These are phyloP conservation scores for Ectropis grisescens DNA, from an alignment of 1,140 invertebrate species.

Conservation along the genomic window DNA sequence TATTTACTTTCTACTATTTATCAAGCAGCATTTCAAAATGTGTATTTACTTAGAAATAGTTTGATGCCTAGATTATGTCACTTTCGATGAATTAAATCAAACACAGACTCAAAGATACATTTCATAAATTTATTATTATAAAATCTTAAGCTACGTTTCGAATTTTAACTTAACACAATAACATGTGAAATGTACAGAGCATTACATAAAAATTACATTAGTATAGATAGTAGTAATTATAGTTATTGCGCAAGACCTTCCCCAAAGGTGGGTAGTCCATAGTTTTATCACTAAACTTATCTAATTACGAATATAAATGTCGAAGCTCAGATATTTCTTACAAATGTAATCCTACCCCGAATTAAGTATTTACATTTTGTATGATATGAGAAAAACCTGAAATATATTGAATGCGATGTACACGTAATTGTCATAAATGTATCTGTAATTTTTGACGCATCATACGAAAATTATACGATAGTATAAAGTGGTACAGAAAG, in stretches of 20 bases:
- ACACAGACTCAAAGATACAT: constrained; percentile 53
- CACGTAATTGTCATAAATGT: too few species aligned
- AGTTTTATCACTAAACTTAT: constrained; percentile 53
- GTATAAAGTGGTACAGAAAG: too few species aligned
- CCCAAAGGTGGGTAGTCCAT: constrained; percentile 33
- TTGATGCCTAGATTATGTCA: too few species aligned
- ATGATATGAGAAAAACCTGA: constrained; percentile 58
- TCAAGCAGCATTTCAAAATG: too few species aligned
- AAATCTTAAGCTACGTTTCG: constrained; percentile 62
- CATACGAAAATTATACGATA: too few species aligned
- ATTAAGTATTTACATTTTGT: constrained; percentile 57
- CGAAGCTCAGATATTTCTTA: constrained; percentile 66
- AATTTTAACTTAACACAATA: constrained; percentile 64
- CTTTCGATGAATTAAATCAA: constrained; percentile 41
- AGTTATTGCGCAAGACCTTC: constrained; percentile 63
- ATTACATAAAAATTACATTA: constrained; percentile 59
- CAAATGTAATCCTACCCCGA: constrained; percentile 47
- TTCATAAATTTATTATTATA: constrained; percentile 69
- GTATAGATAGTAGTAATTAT: constrained; percentile 63
- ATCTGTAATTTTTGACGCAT: too few species aligned
- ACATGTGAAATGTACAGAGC: constrained; percentile 66
- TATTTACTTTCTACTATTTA: too few species aligned
- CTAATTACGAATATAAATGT: constrained; percentile 62
- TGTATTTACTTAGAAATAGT: too few species aligned
- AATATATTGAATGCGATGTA: too few species aligned